Conservation (phyloP, 2,797 vertebrate genomes). For the Columba guinea region DNA sequence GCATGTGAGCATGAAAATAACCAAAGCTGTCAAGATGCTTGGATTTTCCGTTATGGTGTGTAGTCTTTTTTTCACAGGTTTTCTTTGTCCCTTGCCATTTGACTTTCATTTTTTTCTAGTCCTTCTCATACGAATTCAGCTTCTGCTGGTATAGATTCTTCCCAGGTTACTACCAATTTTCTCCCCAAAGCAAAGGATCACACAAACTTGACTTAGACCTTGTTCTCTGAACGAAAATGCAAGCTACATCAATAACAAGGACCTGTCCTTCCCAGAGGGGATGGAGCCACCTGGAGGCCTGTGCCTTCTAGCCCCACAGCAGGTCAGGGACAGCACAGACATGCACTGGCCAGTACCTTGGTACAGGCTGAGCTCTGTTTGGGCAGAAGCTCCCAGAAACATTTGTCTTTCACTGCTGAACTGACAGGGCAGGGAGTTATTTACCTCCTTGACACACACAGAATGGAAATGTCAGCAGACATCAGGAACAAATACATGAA, state of each 20-base stretch:
- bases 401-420: not conserved
- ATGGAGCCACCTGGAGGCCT: not conserved
- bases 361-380: fast-evolving
- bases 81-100: not conserved
- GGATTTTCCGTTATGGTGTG: not conserved
- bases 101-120: not conserved
- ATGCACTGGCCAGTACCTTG: not conserved
- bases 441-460: not conserved
- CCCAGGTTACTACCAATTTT: fast-evolving
- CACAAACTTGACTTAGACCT: not conserved
- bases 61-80: not conserved
- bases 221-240: not conserved
- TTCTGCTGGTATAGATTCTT: not conserved
- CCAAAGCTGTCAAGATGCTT: not conserved
- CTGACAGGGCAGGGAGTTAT: not conserved
- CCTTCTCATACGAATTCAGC: not conserved
- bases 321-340: not conserved
- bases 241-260: not conserved
- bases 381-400: not conserved
- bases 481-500: not conserved
- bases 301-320: not conserved
- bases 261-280: not conserved
- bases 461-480: not conserved
- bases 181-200: not conserved
- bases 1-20: not conserved